phyloP scores from a whole-genome alignment of 2,888 invertebrate species.

The Cosmorhoe ocellata region DNA sequence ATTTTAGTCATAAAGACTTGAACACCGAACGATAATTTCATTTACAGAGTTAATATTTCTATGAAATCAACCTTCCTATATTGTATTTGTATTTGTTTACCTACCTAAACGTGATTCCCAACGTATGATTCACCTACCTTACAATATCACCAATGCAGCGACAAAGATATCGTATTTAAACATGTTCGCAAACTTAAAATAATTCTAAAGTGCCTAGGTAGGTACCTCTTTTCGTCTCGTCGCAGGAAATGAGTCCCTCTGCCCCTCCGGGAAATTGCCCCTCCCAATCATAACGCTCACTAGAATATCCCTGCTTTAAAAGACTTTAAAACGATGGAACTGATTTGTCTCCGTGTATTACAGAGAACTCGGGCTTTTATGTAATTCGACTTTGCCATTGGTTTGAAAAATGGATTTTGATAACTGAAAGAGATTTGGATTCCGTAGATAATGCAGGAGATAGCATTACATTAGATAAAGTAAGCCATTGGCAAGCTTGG shows the following conservation, averaged over 20 bases:
- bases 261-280: slow-evolving; percentile 78
- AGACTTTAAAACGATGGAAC: slow-evolving; percentile 70
- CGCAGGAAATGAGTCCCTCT: slow-evolving; percentile 77
- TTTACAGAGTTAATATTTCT: too few relatives aligned
- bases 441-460: neutral
- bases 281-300: slow-evolving; percentile 75
- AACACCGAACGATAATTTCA: too few relatives aligned
- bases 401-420: slow-evolving; percentile 28
- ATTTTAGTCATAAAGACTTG: too few relatives aligned
- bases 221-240: slow-evolving; percentile 51
- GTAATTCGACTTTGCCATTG: slow-evolving; percentile 36
- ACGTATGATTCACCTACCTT: too few relatives aligned
- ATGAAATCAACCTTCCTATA: too few relatives aligned
- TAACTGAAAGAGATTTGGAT: too few relatives aligned
- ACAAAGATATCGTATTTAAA: too few relatives aligned
- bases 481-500: too few relatives aligned
- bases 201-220: slow-evolving; percentile 62
- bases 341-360: slow-evolving; percentile 68
- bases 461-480: too few relatives aligned
- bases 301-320: slow-evolving; percentile 67
- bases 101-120: too few relatives aligned
- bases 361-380: slow-evolving; percentile 49
- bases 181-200: slow-evolving; percentile 71
- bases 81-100: too few relatives aligned
- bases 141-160: too few relatives aligned